Evolutionary conservation across 2,113 vertebrate species (phyloP), one percentile per base, ranked within the genome.

Genomic region (Opisthocomus hoazin): DNA sequence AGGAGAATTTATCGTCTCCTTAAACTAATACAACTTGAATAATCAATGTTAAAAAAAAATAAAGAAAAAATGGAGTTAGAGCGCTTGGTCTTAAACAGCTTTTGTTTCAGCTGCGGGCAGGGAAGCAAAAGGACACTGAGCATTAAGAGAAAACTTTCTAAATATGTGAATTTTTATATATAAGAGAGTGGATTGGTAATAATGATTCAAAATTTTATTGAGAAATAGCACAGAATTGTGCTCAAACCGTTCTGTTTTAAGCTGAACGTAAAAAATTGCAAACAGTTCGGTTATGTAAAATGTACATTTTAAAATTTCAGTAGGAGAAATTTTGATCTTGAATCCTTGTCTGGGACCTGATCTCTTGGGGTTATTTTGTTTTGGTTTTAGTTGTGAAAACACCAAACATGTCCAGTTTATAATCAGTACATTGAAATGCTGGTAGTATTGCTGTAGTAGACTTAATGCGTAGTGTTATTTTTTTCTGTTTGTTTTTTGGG

Each of bases 381-480:
- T 95, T 94, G 90, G 89, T 98, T 98, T 97, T 98, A 97, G 97
- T 98, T 98, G 98, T 98, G 98, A 95, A 98, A 97, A 97, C 98
- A 99, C 98, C 98, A 98, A 98, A 98, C 98, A 97, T 98, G 96
- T 99, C 98, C 98, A 97, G 97, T 98, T 99, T 98, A 97, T 98
- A 97, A 98, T 98, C 97, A 98, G 85, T 97, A 97, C 97, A 96
- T 98, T 98, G 97, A 98, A 98, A 99, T 98, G 98, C 98, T 99
- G 98, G 97, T 99, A 98, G 98, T 98, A 98, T 98, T 99, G 98
- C 98, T 98, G 97, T 98, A 99, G 98, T 98, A 97, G 96, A 97
- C 64, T 97, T 97, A 97, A 97, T 97, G 78, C 97, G 85, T 98
- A 97, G 95, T 96, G 86, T 96, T 97, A 94, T 85, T 97, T 95